Conservation (phyloP, 2,888 invertebrate species). For the Chloromyia formosa region DNA sequence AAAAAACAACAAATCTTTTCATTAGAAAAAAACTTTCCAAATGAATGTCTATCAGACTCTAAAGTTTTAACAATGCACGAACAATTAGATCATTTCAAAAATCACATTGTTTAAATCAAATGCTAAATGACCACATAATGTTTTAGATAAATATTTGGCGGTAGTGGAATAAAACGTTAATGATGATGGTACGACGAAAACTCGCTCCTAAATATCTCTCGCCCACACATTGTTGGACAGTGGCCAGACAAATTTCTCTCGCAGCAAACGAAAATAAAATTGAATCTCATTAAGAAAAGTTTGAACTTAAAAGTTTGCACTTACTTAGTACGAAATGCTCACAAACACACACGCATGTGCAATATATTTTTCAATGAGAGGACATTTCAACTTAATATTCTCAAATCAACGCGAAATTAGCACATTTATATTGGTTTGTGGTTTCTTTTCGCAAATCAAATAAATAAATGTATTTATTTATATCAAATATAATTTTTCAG, state of each 20-base stretch:
- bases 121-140: neutral
- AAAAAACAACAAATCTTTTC: too few relatives aligned
- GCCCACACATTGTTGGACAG: conserved; percentile 24
- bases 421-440: neutral
- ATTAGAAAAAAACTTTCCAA: too few relatives aligned
- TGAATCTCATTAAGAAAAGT: neutral
- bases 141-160: neutral
- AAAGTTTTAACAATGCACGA: too few relatives aligned
- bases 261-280: conserved; percentile 9
- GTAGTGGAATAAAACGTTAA: neutral
- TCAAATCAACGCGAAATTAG: conserved; percentile 2
- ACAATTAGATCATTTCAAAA: neutral
- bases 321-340: neutral
- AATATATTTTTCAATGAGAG: neutral
- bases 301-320: neutral
- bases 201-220: neutral
- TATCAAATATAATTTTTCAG: too few relatives aligned
- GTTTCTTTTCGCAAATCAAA: too few relatives aligned
- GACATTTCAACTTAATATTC: neutral
- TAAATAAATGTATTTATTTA: too few relatives aligned
- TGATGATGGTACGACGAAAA: neutral
- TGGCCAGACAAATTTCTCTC: conserved; percentile 7
- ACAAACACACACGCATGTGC: neutral
- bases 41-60: too few relatives aligned
- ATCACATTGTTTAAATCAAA: neutral